Conservation (phyloP, 2,888 invertebrate species). For the Thumatha senex region DNA sequence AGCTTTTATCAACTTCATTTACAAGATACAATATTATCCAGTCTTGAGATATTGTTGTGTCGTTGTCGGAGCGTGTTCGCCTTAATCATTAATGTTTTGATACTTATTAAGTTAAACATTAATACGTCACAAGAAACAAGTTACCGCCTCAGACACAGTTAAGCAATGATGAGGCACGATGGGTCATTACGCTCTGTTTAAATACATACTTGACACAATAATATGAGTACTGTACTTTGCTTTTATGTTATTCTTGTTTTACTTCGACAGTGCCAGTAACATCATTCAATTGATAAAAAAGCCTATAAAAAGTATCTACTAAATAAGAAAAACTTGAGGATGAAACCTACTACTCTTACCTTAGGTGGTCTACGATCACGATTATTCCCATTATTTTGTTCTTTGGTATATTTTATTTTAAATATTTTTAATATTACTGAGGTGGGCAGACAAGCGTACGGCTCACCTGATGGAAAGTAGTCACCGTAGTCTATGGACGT, state of each 20-base stretch:
- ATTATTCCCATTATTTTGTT: too few relatives aligned
- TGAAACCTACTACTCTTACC: too few relatives aligned
- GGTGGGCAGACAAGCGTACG: too few relatives aligned
- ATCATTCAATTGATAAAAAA: not conserved
- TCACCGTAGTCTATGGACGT: too few relatives aligned
- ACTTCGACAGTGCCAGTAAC: too few relatives aligned
- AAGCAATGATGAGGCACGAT: constrained; percentile 26
- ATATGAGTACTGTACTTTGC: not conserved
- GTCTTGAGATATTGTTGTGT: constrained; percentile 23
- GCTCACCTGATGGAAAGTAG: too few relatives aligned
- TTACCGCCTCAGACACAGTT: constrained; percentile 22
- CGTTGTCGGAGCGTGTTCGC: constrained; percentile 21
- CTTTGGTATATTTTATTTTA: too few relatives aligned
- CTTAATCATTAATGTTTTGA: constrained; percentile 39
- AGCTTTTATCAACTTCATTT: constrained; percentile 20
- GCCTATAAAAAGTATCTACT: not conserved
- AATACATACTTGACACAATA: not conserved
- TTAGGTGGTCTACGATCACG: too few relatives aligned
- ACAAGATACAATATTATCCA: constrained; percentile 31
- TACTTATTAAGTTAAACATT: constrained; percentile 39
- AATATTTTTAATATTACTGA: too few relatives aligned
- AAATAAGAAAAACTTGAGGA: too few relatives aligned
- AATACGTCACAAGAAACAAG: constrained; percentile 33
- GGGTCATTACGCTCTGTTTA: constrained; percentile 3
- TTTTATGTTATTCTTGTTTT: not conserved